Conservation (phyloP, 2,888 invertebrate species). For the Blastobasis adustella region DNA sequence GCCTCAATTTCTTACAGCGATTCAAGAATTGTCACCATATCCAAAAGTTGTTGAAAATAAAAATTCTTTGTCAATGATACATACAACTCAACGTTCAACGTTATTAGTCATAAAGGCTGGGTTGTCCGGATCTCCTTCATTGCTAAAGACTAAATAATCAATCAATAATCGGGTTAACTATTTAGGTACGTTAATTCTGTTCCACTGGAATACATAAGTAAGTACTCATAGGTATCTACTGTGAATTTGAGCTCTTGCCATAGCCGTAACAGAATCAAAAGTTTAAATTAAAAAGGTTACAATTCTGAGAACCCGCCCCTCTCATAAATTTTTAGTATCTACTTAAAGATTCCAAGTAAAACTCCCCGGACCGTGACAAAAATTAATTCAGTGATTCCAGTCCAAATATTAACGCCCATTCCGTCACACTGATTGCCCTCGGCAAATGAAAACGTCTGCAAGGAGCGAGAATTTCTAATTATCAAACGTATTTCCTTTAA, state of each 20-base stretch:
- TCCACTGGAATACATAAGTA: no score
- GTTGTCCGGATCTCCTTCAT: no score
- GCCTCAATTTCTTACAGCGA: no score
- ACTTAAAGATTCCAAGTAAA: conserved; percentile 4
- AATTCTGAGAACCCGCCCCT: neutral
- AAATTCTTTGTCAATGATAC: no score
- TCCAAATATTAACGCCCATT: conserved; percentile 38
- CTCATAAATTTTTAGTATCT: conserved; percentile 4
- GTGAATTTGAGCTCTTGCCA: no score
- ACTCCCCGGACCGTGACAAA: conserved; percentile 20
- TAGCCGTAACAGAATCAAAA: no score
- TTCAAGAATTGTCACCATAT: no score
- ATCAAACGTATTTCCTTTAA: conserved; percentile 42
- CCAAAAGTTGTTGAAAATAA: no score
- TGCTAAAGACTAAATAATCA: no score
- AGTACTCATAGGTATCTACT: no score
- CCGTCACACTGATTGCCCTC: conserved; percentile 38
- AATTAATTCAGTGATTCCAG: conserved; percentile 24
- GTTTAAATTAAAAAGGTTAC: neutral
- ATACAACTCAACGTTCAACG: no score
- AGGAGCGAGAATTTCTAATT: conserved; percentile 47
- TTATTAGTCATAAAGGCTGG: no score
- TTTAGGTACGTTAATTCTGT: neutral
- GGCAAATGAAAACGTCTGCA: conserved; percentile 42
- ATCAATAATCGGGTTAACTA: neutral